Base-by-base conservation (phyloP, 2,888 invertebrate genomes). In the Isoperla grammatica region DNA sequence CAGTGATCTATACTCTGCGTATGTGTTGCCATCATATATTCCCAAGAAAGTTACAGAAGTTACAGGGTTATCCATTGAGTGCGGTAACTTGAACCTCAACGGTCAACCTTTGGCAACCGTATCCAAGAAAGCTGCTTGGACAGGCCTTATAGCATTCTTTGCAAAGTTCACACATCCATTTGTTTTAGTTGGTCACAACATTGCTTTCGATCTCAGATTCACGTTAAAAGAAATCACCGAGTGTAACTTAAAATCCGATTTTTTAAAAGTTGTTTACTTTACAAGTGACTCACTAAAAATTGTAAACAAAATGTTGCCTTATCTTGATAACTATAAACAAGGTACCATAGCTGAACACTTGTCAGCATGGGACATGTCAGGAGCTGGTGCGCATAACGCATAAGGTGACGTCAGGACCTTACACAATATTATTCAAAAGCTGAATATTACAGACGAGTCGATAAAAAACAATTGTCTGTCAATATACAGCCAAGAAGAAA, bases 1-100 rank as follows among this genome's bases (percentile, higher is more conserved):
- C 15, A 29, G 29, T 8, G 9, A 13, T 2, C 23, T 23, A 2
- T 49, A 23, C 29, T 29, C 49, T 12, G 22, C 23, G 8, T 49
- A 49, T 29, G 29, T 49, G 3, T 15, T 29, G 8, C 49, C 49
- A 49, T 8, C 22, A 15, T 3, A 11, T 15, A 49, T 49, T 49
- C 29, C 49, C n/a, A 13, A 29, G 13, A 49, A 13, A 13, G 49
- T 49, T 1, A 49, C 49, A 12, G 23, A 49, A 49, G 49, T 49
- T 22, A 49, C 49, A 29, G 49, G 49, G 9, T 29, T 49, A 15
- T 15, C 3, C 29, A 29, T 49, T 5, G 23, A 35, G 35, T 8
- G 15, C 15, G 49, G 35, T 11, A 29, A 49, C 15, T 29, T 49
- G 22, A 29, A 13, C 49, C 49, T 49, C 13, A 12, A 29, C 13